Percentiles rank a stretch among this genome's conserved stretches.
Conservation (phyloP, 2,797 vertebrate genomes). For the Mastacembelus armatus region DNA sequence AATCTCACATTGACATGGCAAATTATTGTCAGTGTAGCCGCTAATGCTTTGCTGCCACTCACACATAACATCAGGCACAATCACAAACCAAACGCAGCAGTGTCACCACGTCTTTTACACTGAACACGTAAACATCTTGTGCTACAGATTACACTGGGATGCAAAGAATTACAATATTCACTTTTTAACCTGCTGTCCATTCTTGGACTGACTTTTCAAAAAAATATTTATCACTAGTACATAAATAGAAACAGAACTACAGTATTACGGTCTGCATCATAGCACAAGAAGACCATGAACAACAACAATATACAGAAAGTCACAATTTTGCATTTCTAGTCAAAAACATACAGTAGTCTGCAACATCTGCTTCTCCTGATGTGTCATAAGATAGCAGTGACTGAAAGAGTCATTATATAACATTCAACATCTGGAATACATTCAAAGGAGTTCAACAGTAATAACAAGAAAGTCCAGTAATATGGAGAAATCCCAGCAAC, state of each 20-base stretch:
- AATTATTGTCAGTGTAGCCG: not conserved
- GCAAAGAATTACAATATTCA: no score
- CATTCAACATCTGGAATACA: not conserved
- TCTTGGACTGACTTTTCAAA: no score
- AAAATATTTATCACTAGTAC: no score
- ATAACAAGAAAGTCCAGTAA: constrained; percentile 1
- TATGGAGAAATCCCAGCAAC: not conserved
- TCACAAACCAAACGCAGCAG: constrained; percentile 4
- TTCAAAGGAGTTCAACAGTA: constrained; percentile 7
- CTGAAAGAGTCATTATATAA: no score
- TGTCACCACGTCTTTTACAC: not conserved
- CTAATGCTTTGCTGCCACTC: not conserved
- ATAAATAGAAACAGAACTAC: not conserved
- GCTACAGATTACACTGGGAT: not conserved
- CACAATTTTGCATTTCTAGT: constrained; percentile 20
- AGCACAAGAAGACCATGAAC: no score
- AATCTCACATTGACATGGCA: not conserved
- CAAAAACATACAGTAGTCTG: not conserved
- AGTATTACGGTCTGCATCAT: no score
- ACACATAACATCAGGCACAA: no score
- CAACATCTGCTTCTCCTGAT: constrained; percentile 16
- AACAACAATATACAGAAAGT: constrained; percentile 7
- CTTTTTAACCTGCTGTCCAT: no score
- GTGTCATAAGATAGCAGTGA: constrained; percentile 7
- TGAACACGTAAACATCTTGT: no score